Base-by-base conservation (phyloP, 2,888 invertebrate genomes). In the Acutogordius australiensis region DNA sequence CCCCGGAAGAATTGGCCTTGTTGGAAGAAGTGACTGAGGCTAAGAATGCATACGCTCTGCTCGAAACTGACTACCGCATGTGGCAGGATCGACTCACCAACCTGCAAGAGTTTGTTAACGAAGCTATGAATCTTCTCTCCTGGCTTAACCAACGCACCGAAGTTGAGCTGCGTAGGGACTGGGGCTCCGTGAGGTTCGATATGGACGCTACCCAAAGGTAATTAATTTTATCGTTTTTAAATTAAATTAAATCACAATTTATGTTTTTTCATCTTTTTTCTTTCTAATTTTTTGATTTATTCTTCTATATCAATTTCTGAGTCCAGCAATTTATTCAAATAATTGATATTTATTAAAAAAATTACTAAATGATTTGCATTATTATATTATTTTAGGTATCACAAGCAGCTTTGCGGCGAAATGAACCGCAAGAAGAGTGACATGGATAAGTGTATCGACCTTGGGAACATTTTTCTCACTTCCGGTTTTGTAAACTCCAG, bases 161-260 rank as follows among this genome's bases (percentile, higher is more conserved):
- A 21, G 26, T 51, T 4, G 51, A 51, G 26, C 8, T 51, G 4
- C 8, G 51, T 4, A 8, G 51, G 26, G 51, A 51, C 23, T 51
- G 51, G 51, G 51, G 18, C 26, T n/a, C 18, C n/a, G 4, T 51
- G n/a, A 8, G 51, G 13, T 51, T 51, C 51, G 51, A 51, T 51
- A 51, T 51, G 51, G 51, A 51, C 26, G 51, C 51, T 26, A 51
- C 51, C 18, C 51, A 51, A 23, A 8, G 26, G 23, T 51, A 51
- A 4, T n/a, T n/a, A n/a, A n/a, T n/a, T n/a, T n/a, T n/a, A n/a
- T n/a, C n/a, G n/a, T n/a, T n/a, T n/a, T n/a, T n/a, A n/a, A n/a
- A n/a, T n/a, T n/a, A n/a, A n/a, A n/a, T n/a, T n/a, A n/a, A n/a
- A n/a, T n/a, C n/a, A n/a, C n/a, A n/a, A n/a, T n/a, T n/a, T n/a